These are phyloP conservation scores for Hozukius guyotensis DNA, from an alignment of 2,797 vertebrate genomes.

Conservation along the genomic window DNA sequence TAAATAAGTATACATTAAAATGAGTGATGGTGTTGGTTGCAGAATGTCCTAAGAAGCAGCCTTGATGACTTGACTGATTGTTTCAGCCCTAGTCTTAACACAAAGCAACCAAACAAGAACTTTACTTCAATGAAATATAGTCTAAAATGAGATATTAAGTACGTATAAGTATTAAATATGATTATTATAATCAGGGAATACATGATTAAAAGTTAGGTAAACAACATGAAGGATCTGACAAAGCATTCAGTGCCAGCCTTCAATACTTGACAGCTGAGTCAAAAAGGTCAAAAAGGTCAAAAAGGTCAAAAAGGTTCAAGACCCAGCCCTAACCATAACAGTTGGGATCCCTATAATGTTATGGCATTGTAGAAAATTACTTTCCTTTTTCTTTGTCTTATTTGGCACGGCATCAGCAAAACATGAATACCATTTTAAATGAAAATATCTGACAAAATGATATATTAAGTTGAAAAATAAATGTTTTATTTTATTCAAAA, in stretches of 20 bases:
- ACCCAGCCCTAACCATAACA: background rate
- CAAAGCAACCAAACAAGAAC: slow-evolving; percentile 4
- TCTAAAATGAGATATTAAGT: background rate
- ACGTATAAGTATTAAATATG: background rate
- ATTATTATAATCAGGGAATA: background rate
- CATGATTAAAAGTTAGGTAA: background rate
- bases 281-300: background rate
- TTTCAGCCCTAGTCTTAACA: background rate
- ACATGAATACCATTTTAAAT: background rate
- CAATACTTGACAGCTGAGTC: background rate
- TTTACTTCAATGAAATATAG: background rate
- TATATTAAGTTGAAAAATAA: background rate
- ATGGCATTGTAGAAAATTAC: background rate
- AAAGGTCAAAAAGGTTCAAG: background rate
- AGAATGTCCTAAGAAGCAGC: too few relatives aligned
- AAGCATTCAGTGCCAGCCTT: background rate
- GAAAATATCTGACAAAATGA: background rate
- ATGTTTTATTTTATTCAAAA: background rate
- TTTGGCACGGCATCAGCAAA: background rate
- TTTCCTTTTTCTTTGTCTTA: background rate
- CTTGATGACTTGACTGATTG: background rate
- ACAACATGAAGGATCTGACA: background rate
- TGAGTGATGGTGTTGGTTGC: too few relatives aligned
- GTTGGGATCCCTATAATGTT: background rate
- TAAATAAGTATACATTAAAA: too few relatives aligned